Evolutionary conservation across 2,888 invertebrate genomes (phyloP).

Genomic region (Epistrophella euchroma): DNA sequence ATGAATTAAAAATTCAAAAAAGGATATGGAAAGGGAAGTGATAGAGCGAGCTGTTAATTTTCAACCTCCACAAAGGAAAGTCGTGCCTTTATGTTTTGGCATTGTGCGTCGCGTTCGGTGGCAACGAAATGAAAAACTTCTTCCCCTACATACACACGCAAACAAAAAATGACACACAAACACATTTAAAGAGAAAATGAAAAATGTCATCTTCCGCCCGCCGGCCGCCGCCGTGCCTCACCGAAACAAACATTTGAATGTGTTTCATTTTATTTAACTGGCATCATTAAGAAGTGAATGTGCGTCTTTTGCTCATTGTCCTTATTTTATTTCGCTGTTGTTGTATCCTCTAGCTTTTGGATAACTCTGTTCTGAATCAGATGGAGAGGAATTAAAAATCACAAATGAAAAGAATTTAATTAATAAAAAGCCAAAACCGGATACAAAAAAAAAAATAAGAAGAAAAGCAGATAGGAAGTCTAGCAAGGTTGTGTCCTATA

Average conservation of each 20-base stretch:
- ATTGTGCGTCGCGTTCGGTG: constrained; percentile 16
- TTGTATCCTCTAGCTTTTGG: neutral
- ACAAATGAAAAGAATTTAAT: constrained; percentile 74
- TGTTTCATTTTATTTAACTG: constrained; percentile 70
- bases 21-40: constrained; percentile 56
- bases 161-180: neutral
- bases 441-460: constrained; percentile 19
- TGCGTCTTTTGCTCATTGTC: constrained; percentile 40
- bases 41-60: constrained; percentile 65
- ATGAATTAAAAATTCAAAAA: constrained; percentile 64
- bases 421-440: constrained; percentile 66
- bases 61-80: constrained; percentile 56
- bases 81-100: constrained; percentile 46
- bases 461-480: constrained; percentile 23
- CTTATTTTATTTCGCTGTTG: constrained; percentile 26
- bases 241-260: constrained; percentile 69
- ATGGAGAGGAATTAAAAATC: constrained; percentile 67
- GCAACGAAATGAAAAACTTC: constrained; percentile 28
- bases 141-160: constrained; percentile 23
- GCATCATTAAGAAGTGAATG: constrained; percentile 68
- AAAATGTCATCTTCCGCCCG: constrained; percentile 70
- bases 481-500: constrained; percentile 46
- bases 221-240: constrained; percentile 2
- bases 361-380: constrained; percentile 60
- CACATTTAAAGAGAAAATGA: constrained; percentile 34